Percentiles rank a stretch among this genome's conserved stretches.
phyloP scores from a whole-genome alignment of 2,113 vertebrate species.

The Etheostoma cragini region DNA sequence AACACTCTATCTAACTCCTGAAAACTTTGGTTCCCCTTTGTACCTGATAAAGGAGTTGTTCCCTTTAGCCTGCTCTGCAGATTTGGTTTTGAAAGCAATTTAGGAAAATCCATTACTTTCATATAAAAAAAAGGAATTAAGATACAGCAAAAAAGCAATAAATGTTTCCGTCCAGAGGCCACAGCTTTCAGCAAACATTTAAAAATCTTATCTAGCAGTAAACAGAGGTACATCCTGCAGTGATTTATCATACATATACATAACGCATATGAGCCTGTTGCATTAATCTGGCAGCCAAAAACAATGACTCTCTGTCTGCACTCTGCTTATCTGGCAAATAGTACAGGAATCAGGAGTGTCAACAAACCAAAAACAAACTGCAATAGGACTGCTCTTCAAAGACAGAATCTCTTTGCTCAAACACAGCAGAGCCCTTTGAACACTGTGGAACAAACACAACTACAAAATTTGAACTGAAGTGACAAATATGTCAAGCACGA shows the following conservation, averaged over 20 bases:
- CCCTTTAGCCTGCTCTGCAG: slow-evolving; percentile 6
- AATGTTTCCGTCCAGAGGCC: background rate
- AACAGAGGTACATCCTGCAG: slow-evolving; percentile 56
- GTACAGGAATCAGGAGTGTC: slow-evolving; percentile 63
- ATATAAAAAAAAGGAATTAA: slow-evolving; percentile 13
- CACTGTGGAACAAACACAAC: slow-evolving; percentile 51
- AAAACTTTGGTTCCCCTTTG: slow-evolving; percentile 13
- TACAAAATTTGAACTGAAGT: slow-evolving; percentile 54
- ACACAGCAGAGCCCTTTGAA: slow-evolving; percentile 61
- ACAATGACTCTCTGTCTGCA: slow-evolving; percentile 39
- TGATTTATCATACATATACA: slow-evolving; percentile 63
- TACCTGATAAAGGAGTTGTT: slow-evolving; percentile 34
- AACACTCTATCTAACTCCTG: slow-evolving; percentile 5
- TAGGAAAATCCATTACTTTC: slow-evolving; percentile 3
- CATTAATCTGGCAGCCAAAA: slow-evolving; percentile 59
- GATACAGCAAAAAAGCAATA: slow-evolving; percentile 13
- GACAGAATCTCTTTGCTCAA: slow-evolving; percentile 63
- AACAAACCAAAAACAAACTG: slow-evolving; percentile 59
- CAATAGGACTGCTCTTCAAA: slow-evolving; percentile 64
- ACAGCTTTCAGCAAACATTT: slow-evolving; percentile 27
- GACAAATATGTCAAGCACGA: slow-evolving; percentile 67
- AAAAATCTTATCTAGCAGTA: slow-evolving; percentile 53
- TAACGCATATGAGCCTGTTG: slow-evolving; percentile 62
- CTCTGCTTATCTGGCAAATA: slow-evolving; percentile 63
- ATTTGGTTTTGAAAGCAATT: slow-evolving; percentile 21